phyloP scores from a whole-genome alignment of 2,113 vertebrate genomes.

The Triplophysa dalaica region DNA sequence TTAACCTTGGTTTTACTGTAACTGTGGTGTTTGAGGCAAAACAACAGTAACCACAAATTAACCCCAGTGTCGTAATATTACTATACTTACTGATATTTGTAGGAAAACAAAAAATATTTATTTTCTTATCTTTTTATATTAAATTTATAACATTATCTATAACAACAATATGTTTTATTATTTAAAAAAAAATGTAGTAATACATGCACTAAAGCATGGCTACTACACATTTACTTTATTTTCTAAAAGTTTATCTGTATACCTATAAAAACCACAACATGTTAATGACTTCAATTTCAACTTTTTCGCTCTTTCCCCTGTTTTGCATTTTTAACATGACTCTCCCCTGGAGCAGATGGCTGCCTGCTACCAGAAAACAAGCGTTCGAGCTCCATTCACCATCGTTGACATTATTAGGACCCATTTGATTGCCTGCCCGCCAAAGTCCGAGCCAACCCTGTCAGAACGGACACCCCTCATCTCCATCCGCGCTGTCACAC shows the following conservation, averaged over 20 bases:
- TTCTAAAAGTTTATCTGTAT: not conserved
- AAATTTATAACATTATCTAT: too few relatives aligned
- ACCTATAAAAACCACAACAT: not conserved
- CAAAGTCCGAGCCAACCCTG: constrained; percentile 14
- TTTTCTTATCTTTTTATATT: too few relatives aligned
- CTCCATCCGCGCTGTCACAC: not conserved
- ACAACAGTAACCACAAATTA: too few relatives aligned
- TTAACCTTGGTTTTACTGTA: too few relatives aligned
- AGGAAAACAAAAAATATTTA: too few relatives aligned
- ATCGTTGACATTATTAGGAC: constrained; percentile 14
- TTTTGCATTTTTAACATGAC: constrained; percentile 33
- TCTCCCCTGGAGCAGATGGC: constrained; percentile 21
- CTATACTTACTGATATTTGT: too few relatives aligned
- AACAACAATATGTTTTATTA: too few relatives aligned
- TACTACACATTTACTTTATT: too few relatives aligned
- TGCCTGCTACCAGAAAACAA: not conserved
- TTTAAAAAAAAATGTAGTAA: too few relatives aligned
- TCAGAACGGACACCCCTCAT: constrained; percentile 3
- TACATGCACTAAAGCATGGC: too few relatives aligned
- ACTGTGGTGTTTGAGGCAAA: too few relatives aligned
- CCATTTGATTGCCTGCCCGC: not conserved
- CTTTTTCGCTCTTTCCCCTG: not conserved
- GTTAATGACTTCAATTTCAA: not conserved
- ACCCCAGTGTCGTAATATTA: too few relatives aligned
- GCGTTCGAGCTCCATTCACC: not conserved